A percentile compares a stretch with the other conserved stretches of the same genome.
These are phyloP conservation scores for Aplysina aerophoba DNA, from an alignment of 37 sponge, comb jelly and placozoan species.

Conservation along the genomic window DNA sequence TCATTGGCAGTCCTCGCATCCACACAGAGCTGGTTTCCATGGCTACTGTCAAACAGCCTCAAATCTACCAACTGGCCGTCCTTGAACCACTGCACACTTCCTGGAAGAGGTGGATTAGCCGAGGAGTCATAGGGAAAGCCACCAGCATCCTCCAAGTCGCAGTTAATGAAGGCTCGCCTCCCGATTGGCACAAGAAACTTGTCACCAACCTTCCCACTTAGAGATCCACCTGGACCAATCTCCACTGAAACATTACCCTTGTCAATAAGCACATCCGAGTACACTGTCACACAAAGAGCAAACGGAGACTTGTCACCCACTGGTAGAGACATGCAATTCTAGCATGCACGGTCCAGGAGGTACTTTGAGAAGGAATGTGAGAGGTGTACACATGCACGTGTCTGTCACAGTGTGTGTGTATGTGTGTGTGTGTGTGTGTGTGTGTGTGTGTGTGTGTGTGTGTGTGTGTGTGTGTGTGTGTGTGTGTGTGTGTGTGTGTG, in stretches of 20 bases:
- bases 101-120: background rate
- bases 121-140: slow-evolving; percentile 10
- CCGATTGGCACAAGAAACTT: background rate
- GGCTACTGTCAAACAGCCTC: background rate
- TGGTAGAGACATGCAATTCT: background rate
- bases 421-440: no score
- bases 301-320: background rate
- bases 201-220: slow-evolving; percentile 1
- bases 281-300: background rate
- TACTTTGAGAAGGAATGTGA: background rate
- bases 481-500: no score
- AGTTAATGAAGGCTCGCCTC: slow-evolving; percentile 14
- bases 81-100: background rate
- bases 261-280: background rate
- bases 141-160: slow-evolving; percentile 4
- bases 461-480: no score
- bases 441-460: no score
- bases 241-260: background rate
- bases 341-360: no score
- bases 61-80: background rate
- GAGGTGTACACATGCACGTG: background rate
- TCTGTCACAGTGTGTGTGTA: no score
- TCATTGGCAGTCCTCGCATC: background rate
- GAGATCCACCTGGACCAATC: background rate
- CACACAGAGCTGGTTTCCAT: slow-evolving; percentile 21